A percentile compares a stretch with the other conserved stretches of the same genome.
These are phyloP conservation scores for Nesoenas mayeri DNA, from an alignment of 2,113 vertebrate genomes.

Conservation along the genomic window DNA sequence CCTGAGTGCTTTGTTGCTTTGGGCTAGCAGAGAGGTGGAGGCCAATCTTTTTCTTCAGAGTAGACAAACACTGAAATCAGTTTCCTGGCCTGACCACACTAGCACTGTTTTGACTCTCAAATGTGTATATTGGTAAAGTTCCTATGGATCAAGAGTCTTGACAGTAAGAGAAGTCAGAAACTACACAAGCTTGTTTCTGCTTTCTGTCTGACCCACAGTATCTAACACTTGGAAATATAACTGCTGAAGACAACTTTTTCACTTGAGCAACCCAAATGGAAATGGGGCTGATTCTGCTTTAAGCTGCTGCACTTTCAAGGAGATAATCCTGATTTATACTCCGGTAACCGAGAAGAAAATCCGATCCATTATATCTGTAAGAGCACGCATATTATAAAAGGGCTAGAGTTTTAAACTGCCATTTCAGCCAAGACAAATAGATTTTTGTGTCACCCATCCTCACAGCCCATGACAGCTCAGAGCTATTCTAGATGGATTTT, in stretches of 20 bases:
- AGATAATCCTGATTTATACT: neutral
- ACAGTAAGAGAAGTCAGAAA: neutral
- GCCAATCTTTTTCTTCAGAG: neutral
- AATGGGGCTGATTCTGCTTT: neutral
- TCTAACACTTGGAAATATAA: neutral
- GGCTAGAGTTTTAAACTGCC: constrained; percentile 14
- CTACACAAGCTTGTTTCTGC: neutral
- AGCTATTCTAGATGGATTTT: constrained; percentile 15
- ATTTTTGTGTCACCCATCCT: constrained; percentile 49
- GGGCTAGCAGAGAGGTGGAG: neutral
- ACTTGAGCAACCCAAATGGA: neutral
- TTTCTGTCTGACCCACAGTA: neutral
- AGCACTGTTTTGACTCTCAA: neutral
- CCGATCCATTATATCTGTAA: neutral
- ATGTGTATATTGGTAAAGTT: neutral
- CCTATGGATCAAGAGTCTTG: neutral
- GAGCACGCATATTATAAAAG: neutral
- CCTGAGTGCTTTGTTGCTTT: neutral
- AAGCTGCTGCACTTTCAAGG: neutral
- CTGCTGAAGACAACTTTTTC: neutral
- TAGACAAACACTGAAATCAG: neutral
- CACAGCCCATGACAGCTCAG: neutral
- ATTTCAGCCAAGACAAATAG: constrained; percentile 36
- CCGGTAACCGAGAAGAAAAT: constrained; percentile 5
- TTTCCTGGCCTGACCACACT: neutral